phyloP scores from a whole-genome alignment of 2,797 vertebrate genomes.

The Pangasius sanitwongsei region DNA sequence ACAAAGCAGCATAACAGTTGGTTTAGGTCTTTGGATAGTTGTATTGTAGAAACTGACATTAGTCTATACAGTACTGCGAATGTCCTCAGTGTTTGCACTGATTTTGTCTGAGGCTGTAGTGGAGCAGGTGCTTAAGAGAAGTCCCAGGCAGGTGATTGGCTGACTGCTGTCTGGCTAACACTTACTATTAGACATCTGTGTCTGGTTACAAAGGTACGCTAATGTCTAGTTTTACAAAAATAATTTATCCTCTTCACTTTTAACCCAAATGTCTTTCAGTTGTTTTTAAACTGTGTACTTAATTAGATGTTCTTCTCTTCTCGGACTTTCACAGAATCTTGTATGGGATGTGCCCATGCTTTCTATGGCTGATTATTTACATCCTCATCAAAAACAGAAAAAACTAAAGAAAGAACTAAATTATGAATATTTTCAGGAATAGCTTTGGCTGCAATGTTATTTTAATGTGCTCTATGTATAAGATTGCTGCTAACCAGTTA shows the following conservation, averaged over 20 bases:
- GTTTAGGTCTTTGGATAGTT: background rate
- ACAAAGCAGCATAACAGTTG: background rate
- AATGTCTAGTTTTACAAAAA: background rate
- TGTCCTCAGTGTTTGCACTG: background rate
- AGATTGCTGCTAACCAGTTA: background rate
- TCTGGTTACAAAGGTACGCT: background rate
- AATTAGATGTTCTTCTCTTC: conserved; percentile 33
- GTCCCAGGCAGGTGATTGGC: background rate
- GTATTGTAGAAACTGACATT: background rate
- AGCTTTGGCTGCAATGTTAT: background rate
- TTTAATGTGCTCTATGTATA: background rate
- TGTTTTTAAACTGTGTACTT: conserved; percentile 24
- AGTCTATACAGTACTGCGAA: background rate
- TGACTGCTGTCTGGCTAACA: background rate
- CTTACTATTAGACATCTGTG: background rate
- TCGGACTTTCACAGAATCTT: conserved; percentile 19
- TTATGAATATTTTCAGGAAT: no score
- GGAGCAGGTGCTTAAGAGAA: background rate
- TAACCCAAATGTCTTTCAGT: background rate
- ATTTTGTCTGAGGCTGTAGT: background rate
- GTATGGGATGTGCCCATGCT: background rate
- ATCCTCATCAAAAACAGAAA: background rate
- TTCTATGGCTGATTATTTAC: background rate
- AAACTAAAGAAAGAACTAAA: background rate
- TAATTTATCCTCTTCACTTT: background rate